Conservation (phyloP, 1,140 invertebrate species). For the Mactra quadrangularis region DNA sequence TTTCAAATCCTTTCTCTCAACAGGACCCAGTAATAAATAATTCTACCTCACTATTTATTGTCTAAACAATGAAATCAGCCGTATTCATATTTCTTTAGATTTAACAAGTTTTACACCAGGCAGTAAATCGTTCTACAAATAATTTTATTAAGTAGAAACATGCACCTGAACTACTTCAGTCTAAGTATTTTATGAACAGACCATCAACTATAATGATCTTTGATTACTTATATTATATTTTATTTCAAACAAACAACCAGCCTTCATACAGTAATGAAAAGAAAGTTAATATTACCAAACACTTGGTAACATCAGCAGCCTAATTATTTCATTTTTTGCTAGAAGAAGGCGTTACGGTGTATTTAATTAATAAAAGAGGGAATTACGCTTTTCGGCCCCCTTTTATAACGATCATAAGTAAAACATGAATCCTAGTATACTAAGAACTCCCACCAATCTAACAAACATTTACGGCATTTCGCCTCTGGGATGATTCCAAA, state of each 20-base stretch:
- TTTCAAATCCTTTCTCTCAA: no score
- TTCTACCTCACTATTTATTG: no score
- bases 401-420: conserved; percentile 62
- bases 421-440: conserved; percentile 41
- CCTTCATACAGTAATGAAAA: conserved; percentile 32
- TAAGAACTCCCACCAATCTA: conserved; percentile 57
- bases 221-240: conserved; percentile 38
- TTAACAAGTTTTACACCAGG: no score
- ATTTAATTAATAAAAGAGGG: conserved; percentile 66
- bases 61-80: no score
- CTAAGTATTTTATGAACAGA: no score
- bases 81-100: no score
- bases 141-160: no score
- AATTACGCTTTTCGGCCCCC: conserved; percentile 63
- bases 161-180: no score
- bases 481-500: conserved; percentile 49
- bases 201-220: conserved; percentile 26
- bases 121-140: no score
- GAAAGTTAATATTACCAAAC: conserved; percentile 39
- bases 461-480: conserved; percentile 57
- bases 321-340: conserved; percentile 44
- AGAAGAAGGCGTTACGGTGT: conserved; percentile 62
- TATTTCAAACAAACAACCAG: conserved; percentile 40
- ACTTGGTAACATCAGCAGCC: conserved; percentile 17
- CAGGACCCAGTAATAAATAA: no score